Evolutionary conservation across 37 sponge, comb jelly and placozoan species (phyloP).

Genomic region (Diacarnus erythraeanus): DNA sequence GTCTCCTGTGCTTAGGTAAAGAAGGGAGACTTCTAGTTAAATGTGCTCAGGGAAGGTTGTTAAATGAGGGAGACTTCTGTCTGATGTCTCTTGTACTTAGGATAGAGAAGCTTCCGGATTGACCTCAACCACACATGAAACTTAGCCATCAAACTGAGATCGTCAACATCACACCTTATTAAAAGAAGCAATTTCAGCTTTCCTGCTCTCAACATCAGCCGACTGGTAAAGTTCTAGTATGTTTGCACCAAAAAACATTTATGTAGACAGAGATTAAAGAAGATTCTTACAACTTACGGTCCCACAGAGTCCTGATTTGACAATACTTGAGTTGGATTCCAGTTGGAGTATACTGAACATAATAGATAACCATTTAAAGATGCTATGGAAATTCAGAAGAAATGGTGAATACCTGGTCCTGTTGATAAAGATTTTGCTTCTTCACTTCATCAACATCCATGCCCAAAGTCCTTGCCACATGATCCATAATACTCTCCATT

Average conservation of each 20-base stretch:
- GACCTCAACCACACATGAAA: too few relatives aligned
- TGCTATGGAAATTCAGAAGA: neutral
- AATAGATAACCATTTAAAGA: neutral
- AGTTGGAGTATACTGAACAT: constrained; percentile 46
- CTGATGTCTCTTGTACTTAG: too few relatives aligned
- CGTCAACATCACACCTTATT: constrained; percentile 55
- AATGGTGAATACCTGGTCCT: constrained; percentile 59
- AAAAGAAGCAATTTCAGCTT: constrained; percentile 34
- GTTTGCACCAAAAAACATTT: neutral
- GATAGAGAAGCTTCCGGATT: too few relatives aligned
- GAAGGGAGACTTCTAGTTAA: too few relatives aligned
- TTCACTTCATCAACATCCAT: constrained; percentile 57
- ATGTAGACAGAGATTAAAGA: neutral
- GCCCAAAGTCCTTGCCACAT: constrained; percentile 56
- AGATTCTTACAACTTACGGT: constrained; percentile 36
- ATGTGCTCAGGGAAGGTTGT: too few relatives aligned
- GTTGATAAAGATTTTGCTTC: constrained; percentile 58
- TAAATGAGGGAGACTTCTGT: too few relatives aligned
- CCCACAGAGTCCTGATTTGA: constrained; percentile 65
- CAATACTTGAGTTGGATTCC: constrained; percentile 68
- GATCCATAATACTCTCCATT: constrained; percentile 76
- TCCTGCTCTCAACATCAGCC: constrained; percentile 59
- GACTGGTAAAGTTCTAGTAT: constrained; percentile 46
- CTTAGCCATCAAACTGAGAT: too few relatives aligned
- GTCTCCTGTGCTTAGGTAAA: too few relatives aligned